Base-by-base conservation (phyloP, 1,140 invertebrate species). In the Paraescarpia echinospica region DNA sequence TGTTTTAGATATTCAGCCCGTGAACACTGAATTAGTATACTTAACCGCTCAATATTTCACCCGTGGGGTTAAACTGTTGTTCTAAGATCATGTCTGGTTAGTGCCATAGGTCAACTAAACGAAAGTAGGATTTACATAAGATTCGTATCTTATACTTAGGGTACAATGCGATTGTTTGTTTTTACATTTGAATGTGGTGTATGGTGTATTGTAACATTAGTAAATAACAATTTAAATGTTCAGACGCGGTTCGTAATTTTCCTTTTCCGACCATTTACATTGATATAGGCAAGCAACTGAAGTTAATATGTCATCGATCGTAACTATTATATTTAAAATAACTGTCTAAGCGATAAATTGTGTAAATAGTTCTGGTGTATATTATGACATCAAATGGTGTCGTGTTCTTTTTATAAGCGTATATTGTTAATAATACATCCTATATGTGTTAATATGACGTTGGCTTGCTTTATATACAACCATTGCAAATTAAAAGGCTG, bases 401-500 rank as follows among this genome's bases (percentile, higher is more conserved):
- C 27, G 59, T 14, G 48, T 8, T 51, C 22, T 77, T 77, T 77
- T 77, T 2, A 77, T 27, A 77, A 27, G 27, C 14, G 22, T 77
- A 77, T 77, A 18, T 77, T 77, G 59, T 77, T 41, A 77, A 77
- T 31, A 31, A 77, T 77, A 77, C 27, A 18, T 77, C 22, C 9
- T 27, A 77, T 0, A 77, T 27, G 22, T 77, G 59, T 77, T 77
- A 77, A 77, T 31, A 18, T 77, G 27, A 77, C 27, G 59, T 77
- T 77, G 59, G 59, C 59, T 77, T 77, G 1, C 14, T 77, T 27
- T 77, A 77, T 89, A 94, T 92, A 94, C 92, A 94, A 77, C 59
- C 22, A 77, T 77, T 77, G 59, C 59, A 77, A 77, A 77, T 77
- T 77, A 77, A 77, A 77, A 77, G 8, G 59, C 59, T 77, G 59